Conservation (phyloP, 37 sponge, comb jelly and placozoan species). For the Spongilla lacustris region DNA sequence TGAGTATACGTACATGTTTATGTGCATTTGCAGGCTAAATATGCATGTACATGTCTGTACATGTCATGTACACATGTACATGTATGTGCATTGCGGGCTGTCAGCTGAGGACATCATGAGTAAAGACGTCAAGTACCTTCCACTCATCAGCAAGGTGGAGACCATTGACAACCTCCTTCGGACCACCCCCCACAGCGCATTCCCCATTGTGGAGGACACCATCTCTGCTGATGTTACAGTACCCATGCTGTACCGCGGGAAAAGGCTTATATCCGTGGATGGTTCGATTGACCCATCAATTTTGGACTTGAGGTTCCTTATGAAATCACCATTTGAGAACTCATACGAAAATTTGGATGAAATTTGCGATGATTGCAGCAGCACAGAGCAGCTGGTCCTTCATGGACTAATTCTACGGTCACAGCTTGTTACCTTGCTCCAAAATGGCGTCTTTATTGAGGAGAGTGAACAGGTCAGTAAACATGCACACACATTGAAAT, state of each 20-base stretch:
- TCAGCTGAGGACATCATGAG: conserved; percentile 71
- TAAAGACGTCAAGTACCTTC: conserved; percentile 32
- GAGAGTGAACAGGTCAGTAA: conserved; percentile 19
- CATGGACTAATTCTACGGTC: conserved; percentile 78
- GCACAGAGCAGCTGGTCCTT: conserved; percentile 13
- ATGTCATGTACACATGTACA: too few relatives aligned
- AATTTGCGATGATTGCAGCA: too few relatives aligned
- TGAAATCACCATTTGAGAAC: background rate
- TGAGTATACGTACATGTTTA: background rate
- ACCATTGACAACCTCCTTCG: conserved; percentile 18
- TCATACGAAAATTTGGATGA: too few relatives aligned
- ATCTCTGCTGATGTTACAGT: background rate
- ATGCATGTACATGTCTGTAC: too few relatives aligned
- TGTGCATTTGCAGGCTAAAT: background rate
- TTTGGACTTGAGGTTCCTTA: background rate
- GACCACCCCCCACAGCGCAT: conserved; percentile 57
- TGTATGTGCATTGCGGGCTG: conserved; percentile 30
- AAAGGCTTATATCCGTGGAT: background rate
- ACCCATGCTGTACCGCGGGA: background rate
- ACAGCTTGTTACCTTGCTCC: conserved; percentile 77
- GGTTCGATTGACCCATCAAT: background rate
- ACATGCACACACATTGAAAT: too few relatives aligned
- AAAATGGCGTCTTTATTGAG: conserved; percentile 29
- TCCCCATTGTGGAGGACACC: conserved; percentile 27
- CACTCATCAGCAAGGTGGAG: conserved; percentile 21